Evolutionary conservation across 2,888 invertebrate species (phyloP).

Genomic region (Syrphus vitripennis): DNA sequence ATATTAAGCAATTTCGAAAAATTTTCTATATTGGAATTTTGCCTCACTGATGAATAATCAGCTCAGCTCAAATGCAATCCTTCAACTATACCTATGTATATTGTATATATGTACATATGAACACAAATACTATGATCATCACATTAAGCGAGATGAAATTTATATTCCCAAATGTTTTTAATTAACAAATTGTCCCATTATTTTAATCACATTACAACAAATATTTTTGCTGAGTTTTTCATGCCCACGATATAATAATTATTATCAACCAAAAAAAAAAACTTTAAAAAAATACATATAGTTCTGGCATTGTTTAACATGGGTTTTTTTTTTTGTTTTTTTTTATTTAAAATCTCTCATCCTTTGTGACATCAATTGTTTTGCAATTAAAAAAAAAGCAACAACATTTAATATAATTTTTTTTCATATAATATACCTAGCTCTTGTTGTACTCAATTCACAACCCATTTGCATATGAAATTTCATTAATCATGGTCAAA

Average conservation of each 20-base stretch:
- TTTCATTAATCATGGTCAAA: constrained; percentile 71
- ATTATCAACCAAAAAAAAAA: not conserved
- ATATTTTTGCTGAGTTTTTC: constrained; percentile 20
- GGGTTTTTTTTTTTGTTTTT: not conserved
- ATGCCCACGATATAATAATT: not conserved
- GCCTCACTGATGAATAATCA: constrained; percentile 24
- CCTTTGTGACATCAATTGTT: constrained; percentile 58
- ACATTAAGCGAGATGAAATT: constrained; percentile 61
- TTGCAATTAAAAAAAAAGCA: constrained; percentile 57
- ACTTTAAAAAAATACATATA: not conserved
- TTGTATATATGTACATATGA: not conserved
- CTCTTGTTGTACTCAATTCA: constrained; percentile 42
- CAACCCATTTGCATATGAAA: constrained; percentile 68
- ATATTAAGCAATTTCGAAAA: constrained; percentile 46
- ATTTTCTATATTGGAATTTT: constrained; percentile 38
- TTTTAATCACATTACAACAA: constrained; percentile 70
- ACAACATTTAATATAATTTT: constrained; percentile 19
- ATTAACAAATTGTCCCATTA: constrained; percentile 61
- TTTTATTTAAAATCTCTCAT: constrained; percentile 24
- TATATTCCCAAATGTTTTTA: constrained; percentile 62
- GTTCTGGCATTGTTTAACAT: constrained; percentile 28
- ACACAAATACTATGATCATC: constrained; percentile 22
- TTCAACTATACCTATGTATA: not conserved
- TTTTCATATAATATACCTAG: not conserved
- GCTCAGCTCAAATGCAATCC: constrained; percentile 14